A percentile compares a stretch with the other conserved stretches of the same genome.
These are phyloP conservation scores for Crenichthys baileyi DNA, from an alignment of 2,797 vertebrate genomes.

Conservation along the genomic window DNA sequence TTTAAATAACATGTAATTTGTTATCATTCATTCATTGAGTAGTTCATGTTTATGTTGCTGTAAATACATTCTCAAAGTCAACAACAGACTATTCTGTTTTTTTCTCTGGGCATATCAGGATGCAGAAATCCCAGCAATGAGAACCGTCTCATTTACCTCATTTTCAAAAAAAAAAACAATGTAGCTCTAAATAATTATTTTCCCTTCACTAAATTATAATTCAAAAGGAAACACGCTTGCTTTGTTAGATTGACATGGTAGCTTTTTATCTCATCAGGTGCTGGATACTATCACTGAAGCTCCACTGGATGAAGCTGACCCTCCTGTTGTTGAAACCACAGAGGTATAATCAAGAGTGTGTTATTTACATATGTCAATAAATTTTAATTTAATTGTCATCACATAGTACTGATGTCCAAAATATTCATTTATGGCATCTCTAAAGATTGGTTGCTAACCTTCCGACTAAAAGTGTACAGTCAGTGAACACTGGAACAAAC, in stretches of 20 bases:
- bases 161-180: background rate
- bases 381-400: background rate
- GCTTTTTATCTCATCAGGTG: slow-evolving; percentile 40
- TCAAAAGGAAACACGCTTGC: background rate
- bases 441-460: background rate
- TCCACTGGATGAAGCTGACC: slow-evolving; percentile 29
- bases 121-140: slow-evolving; percentile 50
- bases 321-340: slow-evolving; percentile 13
- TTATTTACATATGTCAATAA: background rate
- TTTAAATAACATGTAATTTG: background rate
- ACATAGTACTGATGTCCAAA: background rate
- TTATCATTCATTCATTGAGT: background rate
- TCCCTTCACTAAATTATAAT: background rate
- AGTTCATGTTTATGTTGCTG: background rate
- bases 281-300: slow-evolving; percentile 29
- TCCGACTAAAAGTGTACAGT: background rate
- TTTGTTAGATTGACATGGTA: background rate
- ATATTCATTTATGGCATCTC: background rate
- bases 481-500: background rate
- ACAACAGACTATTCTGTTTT: background rate
- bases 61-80: background rate
- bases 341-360: slow-evolving; percentile 38
- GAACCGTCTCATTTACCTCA: background rate
- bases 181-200: background rate
- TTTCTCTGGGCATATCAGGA: slow-evolving; percentile 45